Conservation (phyloP, 1,140 invertebrate genomes). For the Drosophila varians region DNA sequence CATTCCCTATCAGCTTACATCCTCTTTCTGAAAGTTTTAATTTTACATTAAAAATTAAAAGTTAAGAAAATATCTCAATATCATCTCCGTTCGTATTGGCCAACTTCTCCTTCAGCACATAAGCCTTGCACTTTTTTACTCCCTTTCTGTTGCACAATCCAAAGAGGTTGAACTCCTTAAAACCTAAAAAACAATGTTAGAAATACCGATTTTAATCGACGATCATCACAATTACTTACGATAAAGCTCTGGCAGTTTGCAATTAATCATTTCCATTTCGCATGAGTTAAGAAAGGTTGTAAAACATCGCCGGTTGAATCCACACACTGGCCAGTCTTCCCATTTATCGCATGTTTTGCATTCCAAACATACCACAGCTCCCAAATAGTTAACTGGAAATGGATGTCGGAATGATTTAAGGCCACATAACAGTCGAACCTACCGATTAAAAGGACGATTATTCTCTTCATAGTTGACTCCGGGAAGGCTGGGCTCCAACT, state of each 20-base stretch:
- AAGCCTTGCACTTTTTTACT: neutral
- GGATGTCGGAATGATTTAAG: neutral
- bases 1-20: too few species aligned
- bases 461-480: neutral
- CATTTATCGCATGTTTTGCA: neutral
- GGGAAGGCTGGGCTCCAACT: neutral
- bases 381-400: constrained; percentile 1
- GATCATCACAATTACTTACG: neutral
- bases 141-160: neutral
- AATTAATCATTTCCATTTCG: constrained; percentile 11
- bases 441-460: neutral
- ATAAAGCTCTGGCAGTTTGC: neutral
- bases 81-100: neutral
- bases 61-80: constrained; percentile 5
- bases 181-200: neutral
- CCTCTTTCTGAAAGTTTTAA: too few species aligned
- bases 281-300: constrained; percentile 3
- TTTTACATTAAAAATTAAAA: neutral
- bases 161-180: neutral
- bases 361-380: neutral
- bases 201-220: too few species aligned
- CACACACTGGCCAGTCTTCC: constrained; percentile 2
- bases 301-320: constrained; percentile 1
- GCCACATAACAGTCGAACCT: neutral
- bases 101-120: neutral